Percentiles rank a stretch among this genome's conserved stretches.
Conservation (phyloP, 2,888 invertebrate species). For the Hypolimnas misippus region DNA sequence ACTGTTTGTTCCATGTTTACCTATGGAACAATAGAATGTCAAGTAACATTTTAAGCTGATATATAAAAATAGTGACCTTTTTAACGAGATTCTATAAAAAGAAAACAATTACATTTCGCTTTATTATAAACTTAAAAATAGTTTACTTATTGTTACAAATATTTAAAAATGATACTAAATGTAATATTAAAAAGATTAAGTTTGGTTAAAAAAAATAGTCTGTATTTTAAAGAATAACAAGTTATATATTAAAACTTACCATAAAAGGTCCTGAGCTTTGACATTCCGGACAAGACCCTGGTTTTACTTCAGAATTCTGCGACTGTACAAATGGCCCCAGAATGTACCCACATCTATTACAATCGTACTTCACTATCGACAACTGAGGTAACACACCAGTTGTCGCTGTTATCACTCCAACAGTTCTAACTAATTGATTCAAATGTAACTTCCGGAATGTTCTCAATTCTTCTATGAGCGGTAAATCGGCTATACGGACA, state of each 20-base stretch:
- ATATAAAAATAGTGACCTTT: no score
- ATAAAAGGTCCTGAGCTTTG: constrained; percentile 97
- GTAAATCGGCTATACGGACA: constrained; percentile 97
- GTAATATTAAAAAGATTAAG: no score
- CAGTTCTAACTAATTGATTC: constrained; percentile 94
- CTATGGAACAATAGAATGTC: no score
- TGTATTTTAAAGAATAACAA: not conserved
- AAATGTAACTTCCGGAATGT: constrained; percentile 95
- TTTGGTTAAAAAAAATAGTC: no score
- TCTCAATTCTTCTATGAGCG: constrained; percentile 97
- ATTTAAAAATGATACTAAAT: no score
- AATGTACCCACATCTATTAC: constrained; percentile 96
- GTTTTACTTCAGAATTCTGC: constrained; percentile 96
- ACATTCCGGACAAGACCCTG: constrained; percentile 98
- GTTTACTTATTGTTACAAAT: no score
- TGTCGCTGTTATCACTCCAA: constrained; percentile 97
- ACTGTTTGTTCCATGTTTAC: constrained; percentile 99
- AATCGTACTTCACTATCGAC: constrained; percentile 98
- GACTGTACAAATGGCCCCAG: constrained; percentile 98
- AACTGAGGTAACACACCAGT: constrained; percentile 98
- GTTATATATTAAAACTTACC: constrained; percentile 72
- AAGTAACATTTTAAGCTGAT: no score
- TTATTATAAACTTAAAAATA: no score
- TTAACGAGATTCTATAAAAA: no score
- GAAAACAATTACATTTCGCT: no score